Base-by-base conservation (phyloP, 2,888 invertebrate genomes). In the Sepiola atlantica region DNA sequence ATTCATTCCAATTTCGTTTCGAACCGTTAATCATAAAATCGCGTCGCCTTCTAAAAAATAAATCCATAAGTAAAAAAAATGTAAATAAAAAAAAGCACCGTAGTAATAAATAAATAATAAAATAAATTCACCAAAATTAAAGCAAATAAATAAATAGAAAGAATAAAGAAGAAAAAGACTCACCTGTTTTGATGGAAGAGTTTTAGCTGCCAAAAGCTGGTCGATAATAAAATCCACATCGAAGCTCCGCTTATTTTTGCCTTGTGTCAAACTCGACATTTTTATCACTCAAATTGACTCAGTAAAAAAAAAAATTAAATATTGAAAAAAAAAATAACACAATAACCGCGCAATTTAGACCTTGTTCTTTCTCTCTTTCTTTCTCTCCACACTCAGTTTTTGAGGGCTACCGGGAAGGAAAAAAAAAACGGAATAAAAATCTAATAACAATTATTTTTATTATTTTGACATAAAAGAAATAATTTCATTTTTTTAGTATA, bases 151-250 rank as follows among this genome's bases (percentile, higher is more conserved):
- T 35, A 54, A n/a, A 54, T 16, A 54, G 14, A 92, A 18, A 24
- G 35, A 77, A 32, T 91, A 10, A 35, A 35, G 14, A 20, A 91
- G n/a, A 92, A 54, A 18, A 14, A 92, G 28, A 92, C 91, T 77
- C 94, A 97, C 97, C 97, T 97, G 97, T 95, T 97, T 97, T 35
- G 96, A 96, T 54, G 97, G 96, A n/a, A 95, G 95, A 45, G 96
- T 96, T 94, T 96, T 96, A 24, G 96, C 96, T 93, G 96, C 95
- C 45, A 97, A 95, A 93, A 97, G 95, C 95, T 97, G 97, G 94
- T 96, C 95, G 61, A 97, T 96, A 20, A 97, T 96, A 94, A 95
- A 95, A 95, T 97, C 97, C 93, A 97, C 95, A 95, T 97, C 96
- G 55, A 97, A 94, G 94, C 96, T 96, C 77, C 95, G 57, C 35